Base-by-base conservation (phyloP, 2,888 invertebrate genomes). In the Phlogophora meticulosa region DNA sequence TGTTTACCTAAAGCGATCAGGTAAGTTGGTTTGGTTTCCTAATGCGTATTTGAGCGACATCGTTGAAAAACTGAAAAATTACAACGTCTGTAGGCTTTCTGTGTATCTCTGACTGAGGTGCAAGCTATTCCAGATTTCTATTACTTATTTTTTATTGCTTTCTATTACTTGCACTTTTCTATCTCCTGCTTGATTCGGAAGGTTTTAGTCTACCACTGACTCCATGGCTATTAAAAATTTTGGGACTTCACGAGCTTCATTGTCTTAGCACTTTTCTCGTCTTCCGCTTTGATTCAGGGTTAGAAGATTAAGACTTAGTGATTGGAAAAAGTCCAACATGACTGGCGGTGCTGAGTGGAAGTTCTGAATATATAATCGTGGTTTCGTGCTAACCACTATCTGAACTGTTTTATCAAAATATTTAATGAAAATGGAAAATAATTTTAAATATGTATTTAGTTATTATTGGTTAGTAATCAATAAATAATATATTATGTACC, bases 361-460 rank as follows among this genome's bases (percentile, higher is more conserved):
- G 1, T 57, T 63, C 34, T n/a, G n/a, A n/a, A 59, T 55, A 72
- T 78, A 61, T 76, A 60, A 72, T 78, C 60, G 17, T 46, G 28
- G 22, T 58, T 46, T 17, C 15, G 24, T 58, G 51, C n/a, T 49
- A 55, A 52, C 28, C 56, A 34, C 43, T 69, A 78, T 78, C 68
- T 55, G 36, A 59, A 42, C 24, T 34, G 40, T 63, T 78, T 76
- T 74, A 78, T 78, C 75, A 48, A 52, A 69, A 57, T 46, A 53
- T 65, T 65, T 74, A 69, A 78, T 65, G 68, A 71, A 67, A 59
- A 65, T 58, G 52, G 38, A 5, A 34, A 58, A 61, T 20, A n/a
- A 63, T 52, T 38, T 42, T 60, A 56, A 22, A 1, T 40, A 20
- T 4, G 17, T 11, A 28, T 52, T 36, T 36, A 61, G 40, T 32